Conservation (phyloP, 2,113 vertebrate genomes). For the Nothoprocta perdicaria region DNA sequence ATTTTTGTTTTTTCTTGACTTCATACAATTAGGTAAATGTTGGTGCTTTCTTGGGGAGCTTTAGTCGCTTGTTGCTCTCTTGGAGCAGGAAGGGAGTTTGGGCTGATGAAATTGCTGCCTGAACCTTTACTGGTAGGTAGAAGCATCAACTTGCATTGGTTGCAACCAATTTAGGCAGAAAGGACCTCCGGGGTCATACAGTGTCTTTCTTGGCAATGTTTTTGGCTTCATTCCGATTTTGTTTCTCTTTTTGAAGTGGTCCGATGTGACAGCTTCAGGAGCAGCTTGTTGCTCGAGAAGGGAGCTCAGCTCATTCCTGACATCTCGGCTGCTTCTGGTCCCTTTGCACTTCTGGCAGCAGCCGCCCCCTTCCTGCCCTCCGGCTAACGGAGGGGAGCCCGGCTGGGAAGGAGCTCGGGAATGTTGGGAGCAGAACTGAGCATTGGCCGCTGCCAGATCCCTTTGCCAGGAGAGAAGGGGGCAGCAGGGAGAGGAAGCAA, state of each 20-base stretch:
- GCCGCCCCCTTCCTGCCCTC: background rate
- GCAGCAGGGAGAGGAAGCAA: background rate
- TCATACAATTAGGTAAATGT: background rate
- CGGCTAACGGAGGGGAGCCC: background rate
- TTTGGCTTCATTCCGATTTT: background rate
- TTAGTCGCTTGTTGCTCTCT: background rate
- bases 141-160: background rate
- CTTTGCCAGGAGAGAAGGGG: rapidly evolving
- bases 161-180: background rate
- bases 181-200: background rate
- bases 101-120: background rate
- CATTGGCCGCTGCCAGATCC: background rate
- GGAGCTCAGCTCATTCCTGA: background rate
- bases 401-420: background rate
- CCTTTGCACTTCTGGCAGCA: background rate
- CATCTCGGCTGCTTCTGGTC: background rate
- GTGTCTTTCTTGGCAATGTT: background rate
- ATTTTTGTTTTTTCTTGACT: background rate
- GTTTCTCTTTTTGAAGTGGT: background rate
- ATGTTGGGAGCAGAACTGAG: background rate
- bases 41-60: background rate
- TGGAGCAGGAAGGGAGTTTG: background rate
- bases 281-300: background rate
- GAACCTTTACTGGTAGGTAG: background rate
- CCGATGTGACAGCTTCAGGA: background rate